Evolutionary conservation across 1,140 invertebrate species (phyloP).

Genomic region (Palaemon carinicauda): DNA sequence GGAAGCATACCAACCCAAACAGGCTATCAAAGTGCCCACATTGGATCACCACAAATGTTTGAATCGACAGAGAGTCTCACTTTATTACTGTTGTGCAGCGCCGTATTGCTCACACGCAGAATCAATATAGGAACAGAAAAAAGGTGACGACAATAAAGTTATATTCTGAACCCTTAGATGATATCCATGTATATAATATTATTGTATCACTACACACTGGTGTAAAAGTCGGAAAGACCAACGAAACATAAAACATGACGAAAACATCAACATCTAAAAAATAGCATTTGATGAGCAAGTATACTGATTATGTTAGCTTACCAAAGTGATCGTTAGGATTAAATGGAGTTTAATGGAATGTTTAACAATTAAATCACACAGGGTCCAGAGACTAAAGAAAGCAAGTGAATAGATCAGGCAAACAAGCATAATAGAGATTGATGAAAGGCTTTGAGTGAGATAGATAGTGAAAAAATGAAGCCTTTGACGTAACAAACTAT

Average conservation of each 20-base stretch:
- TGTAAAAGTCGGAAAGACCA: not conserved
- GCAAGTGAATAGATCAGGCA: not conserved
- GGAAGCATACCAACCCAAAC: slow-evolving; percentile 10
- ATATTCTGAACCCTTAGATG: slow-evolving; percentile 22
- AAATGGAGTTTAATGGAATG: not conserved
- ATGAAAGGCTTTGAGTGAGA: not conserved
- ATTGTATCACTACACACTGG: not conserved
- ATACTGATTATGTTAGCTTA: too few species aligned
- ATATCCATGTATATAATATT: too few species aligned
- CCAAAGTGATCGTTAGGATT: not conserved
- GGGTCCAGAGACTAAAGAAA: slow-evolving; percentile 7
- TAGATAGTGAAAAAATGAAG: not conserved
- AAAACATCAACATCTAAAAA: not conserved
- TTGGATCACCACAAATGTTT: not conserved
- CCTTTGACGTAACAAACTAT: too few species aligned
- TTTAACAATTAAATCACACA: not conserved
- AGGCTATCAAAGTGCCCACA: slow-evolving; percentile 3
- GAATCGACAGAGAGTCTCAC: slow-evolving; percentile 18
- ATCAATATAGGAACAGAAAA: not conserved
- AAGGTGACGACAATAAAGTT: not conserved
- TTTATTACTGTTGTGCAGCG: slow-evolving; percentile 13
- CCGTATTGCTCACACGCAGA: slow-evolving; percentile 39
- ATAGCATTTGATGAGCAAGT: not conserved
- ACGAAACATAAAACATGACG: not conserved
- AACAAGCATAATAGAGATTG: slow-evolving; percentile 1